These are phyloP conservation scores for Metaphire vulgaris DNA, from an alignment of 1,140 invertebrate genomes.

Conservation along the genomic window DNA sequence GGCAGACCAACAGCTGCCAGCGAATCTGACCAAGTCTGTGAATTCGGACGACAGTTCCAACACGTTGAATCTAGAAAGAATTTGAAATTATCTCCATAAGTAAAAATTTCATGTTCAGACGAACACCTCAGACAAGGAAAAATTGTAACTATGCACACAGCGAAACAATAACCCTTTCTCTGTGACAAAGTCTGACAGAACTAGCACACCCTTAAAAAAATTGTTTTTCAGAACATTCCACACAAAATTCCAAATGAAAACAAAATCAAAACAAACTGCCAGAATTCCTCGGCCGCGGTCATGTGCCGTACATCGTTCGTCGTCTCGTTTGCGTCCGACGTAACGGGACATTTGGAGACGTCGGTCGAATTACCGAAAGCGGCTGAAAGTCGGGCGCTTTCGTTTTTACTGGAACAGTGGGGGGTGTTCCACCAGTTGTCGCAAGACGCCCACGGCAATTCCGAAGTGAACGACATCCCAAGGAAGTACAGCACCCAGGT, in stretches of 20 bases:
- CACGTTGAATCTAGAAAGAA: constrained; percentile 26
- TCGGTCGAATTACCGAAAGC: no score
- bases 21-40: constrained; percentile 22
- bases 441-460: constrained; percentile 81
- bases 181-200: not conserved
- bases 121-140: no score
- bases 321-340: no score
- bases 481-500: constrained; percentile 88
- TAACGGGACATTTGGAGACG: no score
- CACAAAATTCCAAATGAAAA: no score
- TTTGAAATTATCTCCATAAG: no score
- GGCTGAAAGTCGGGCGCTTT: no score
- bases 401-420: constrained; percentile 40
- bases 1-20: constrained; percentile 24
- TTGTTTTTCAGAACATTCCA: no score
- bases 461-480: constrained; percentile 75
- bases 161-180: constrained; percentile 16
- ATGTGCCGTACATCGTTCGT: not conserved
- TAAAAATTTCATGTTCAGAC: no score
- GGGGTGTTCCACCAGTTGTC: constrained; percentile 77
- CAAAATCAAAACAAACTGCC: constrained; percentile 17
- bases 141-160: no score
- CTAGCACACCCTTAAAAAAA: not conserved
- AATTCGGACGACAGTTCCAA: constrained; percentile 24
- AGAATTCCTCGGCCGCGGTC: constrained; percentile 20